Evolutionary conservation across 2,888 invertebrate species (phyloP).

Genomic region (Archaeoteleia sp.): DNA sequence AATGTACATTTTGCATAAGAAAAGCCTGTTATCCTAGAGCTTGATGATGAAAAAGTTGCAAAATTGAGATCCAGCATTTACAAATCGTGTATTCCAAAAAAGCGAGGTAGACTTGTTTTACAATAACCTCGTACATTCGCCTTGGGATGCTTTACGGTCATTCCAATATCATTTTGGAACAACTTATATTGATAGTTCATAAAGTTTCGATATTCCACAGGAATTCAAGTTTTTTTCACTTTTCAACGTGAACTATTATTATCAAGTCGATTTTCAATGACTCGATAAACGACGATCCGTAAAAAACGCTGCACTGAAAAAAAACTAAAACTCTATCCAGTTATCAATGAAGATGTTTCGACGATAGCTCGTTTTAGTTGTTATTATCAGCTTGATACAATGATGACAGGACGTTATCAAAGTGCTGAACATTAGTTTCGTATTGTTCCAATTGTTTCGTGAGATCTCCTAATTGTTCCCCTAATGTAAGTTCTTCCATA

Average conservation of each 20-base stretch:
- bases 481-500: conserved; percentile 75
- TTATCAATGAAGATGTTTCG: conserved; percentile 6
- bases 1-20: no score
- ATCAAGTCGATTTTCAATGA: conserved; percentile 12
- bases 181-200: conserved; percentile 1
- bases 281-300: conserved; percentile 32
- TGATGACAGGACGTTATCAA: conserved; percentile 85
- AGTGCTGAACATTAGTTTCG: conserved; percentile 84
- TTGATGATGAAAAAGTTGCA: conserved; percentile 6
- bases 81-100: not conserved
- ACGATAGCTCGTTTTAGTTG: conserved; percentile 66
- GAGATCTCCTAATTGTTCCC: conserved; percentile 80
- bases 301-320: conserved; percentile 20
- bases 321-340: conserved; percentile 8
- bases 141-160: not conserved
- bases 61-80: not conserved
- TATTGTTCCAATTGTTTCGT: conserved; percentile 84
- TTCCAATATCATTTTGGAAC: not conserved
- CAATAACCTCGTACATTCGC: conserved; percentile 7
- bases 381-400: conserved; percentile 81
- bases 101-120: conserved; percentile 33
- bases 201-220: conserved; percentile 29
- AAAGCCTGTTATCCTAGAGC: no score
- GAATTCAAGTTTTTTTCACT: conserved; percentile 35
- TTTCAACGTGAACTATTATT: conserved; percentile 33